Percentiles rank a stretch among this genome's conserved stretches.
Evolutionary conservation across 2,113 vertebrate species (phyloP).

Genomic region (Cavia porcellus): DNA sequence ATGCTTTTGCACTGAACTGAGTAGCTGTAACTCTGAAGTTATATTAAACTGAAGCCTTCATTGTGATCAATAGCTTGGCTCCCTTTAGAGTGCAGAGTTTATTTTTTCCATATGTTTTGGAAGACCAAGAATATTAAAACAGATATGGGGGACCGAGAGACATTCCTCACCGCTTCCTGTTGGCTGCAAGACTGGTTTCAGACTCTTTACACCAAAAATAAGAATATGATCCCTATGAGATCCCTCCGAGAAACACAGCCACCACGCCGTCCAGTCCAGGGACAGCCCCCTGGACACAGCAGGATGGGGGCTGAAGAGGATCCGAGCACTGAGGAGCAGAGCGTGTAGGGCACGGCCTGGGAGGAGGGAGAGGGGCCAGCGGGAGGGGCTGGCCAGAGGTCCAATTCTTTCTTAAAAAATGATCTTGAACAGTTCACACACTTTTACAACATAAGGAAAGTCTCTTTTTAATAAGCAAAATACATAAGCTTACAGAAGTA

Average conservation of each 20-base stretch:
- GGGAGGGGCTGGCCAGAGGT: not conserved
- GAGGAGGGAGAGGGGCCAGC: not conserved
- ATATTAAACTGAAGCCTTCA: slow-evolving; percentile 98
- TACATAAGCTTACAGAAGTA: not conserved
- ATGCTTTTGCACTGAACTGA: slow-evolving; percentile 85
- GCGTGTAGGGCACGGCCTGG: not conserved
- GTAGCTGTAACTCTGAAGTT: slow-evolving; percentile 80
- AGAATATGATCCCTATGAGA: slow-evolving; percentile 98
- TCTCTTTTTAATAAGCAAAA: not conserved
- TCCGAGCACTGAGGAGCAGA: not conserved
- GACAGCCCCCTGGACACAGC: not conserved
- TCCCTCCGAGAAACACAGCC: not conserved
- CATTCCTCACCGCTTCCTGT: slow-evolving; percentile 95
- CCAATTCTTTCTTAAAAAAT: not conserved
- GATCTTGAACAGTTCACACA: not conserved
- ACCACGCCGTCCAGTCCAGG: not conserved
- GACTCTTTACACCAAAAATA: slow-evolving; percentile 97
- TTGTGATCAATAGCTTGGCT: slow-evolving; percentile 98
- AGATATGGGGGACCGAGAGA: slow-evolving; percentile 97
- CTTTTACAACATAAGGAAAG: not conserved
- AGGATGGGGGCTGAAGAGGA: not conserved
- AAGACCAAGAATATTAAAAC: slow-evolving; percentile 99
- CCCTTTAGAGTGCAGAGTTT: slow-evolving; percentile 93
- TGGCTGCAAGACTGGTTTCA: slow-evolving; percentile 96
- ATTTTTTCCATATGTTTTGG: slow-evolving; percentile 94